Base-by-base conservation (phyloP, 2,888 invertebrate genomes). In the Acrobasis suavella region DNA sequence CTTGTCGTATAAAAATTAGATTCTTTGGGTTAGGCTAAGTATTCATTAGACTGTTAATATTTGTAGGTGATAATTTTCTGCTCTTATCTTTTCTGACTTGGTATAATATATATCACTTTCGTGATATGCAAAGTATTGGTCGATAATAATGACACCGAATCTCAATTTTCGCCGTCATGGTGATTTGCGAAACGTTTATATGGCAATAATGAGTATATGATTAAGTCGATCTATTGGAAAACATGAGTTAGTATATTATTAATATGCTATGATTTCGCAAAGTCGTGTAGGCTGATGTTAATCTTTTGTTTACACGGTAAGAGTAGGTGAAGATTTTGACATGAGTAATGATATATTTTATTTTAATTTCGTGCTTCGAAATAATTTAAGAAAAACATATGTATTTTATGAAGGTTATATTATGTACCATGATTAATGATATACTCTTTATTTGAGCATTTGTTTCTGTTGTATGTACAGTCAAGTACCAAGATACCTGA, bases 271-370 rank as follows among this genome's bases (percentile, higher is more conserved):
- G 46, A n/a, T 46, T 46, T 46, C 1, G 14, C n/a, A 46, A 46
- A 46, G 46, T 46, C 46, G 46, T 46, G 46, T n/a, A 46, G 46
- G 46, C n/a, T 14, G 46, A 46, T 46, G 38, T 49, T 58, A 55
- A 46, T 46, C n/a, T 46, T 46, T 5, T 46, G 46, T 46, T 14
- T 46, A 14, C 46, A 46, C 10, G 46, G 14, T 46, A 46, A 5
- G 46, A 46, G 46, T 14, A 46, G 46, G 46, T 14, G 9, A n/a
- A 46, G 14, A 46, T 46, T 46, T 46, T 46, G 46, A 46, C 46
- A 46, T 46, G 46, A 46, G 14, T 46, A 46, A 46, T 46, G 46
- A 46, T n/a, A n/a, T n/a, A 46, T 46, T n/a, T 46, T 7, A 46
- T 46, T 46, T n/a, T 46, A n/a, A 46, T 46, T 46, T 46, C 42